Conservation (phyloP, 2,888 invertebrate species). For the Ashinkailepas kermadecensis region DNA sequence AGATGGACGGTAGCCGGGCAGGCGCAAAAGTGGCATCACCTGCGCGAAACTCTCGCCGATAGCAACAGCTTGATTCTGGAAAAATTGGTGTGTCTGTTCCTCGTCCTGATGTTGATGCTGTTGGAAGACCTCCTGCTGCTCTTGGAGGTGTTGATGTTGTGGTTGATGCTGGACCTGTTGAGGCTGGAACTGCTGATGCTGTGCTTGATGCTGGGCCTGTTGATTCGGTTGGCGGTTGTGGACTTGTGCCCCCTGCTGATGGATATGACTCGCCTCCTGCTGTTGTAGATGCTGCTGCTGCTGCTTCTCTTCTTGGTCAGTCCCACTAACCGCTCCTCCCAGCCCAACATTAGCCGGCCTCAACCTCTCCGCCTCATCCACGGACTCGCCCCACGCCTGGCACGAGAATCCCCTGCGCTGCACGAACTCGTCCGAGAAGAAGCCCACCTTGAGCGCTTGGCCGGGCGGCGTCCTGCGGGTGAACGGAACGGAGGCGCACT, state of each 20-base stretch:
- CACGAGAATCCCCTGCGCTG: constrained; percentile 15
- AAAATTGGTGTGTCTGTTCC: background rate
- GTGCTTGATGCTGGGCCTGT: background rate
- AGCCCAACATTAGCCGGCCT: background rate
- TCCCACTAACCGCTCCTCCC: background rate
- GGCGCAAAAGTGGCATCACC: background rate
- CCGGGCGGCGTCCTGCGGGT: background rate
- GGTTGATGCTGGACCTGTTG: background rate
- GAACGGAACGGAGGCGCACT: constrained; percentile 15
- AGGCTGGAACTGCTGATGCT: background rate
- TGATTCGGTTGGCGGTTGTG: background rate
- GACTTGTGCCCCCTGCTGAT: background rate
- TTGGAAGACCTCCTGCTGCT: background rate
- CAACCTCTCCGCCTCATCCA: background rate
- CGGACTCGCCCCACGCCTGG: background rate
- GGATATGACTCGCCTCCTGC: background rate
- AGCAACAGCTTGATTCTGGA: too few species aligned
- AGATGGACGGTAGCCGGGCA: background rate
- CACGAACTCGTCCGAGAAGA: constrained; percentile 17
- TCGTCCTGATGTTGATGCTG: background rate
- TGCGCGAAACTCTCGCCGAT: background rate
- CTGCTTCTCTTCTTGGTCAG: background rate
- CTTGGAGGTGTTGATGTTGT: background rate
- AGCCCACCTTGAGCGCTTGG: background rate
- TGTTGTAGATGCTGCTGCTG: background rate